Conservation (phyloP, 2,113 vertebrate genomes). For the Pagrus major region DNA sequence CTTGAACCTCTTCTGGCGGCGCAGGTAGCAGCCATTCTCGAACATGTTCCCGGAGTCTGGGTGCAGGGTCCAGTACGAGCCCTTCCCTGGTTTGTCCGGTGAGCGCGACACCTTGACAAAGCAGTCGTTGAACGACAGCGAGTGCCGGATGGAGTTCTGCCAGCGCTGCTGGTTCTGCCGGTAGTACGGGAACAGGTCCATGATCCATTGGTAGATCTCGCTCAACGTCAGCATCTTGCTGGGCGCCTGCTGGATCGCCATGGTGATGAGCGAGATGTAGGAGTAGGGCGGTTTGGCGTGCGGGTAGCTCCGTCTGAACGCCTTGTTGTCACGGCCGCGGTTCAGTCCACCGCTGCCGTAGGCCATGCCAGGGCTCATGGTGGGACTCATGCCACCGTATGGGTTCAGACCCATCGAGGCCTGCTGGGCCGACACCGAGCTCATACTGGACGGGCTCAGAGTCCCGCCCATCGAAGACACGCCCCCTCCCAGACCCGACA, state of each 20-base stretch:
- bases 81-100: slow-evolving; percentile 97
- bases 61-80: slow-evolving; percentile 98
- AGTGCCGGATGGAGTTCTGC: slow-evolving; percentile 99
- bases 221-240: slow-evolving; percentile 98
- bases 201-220: slow-evolving; percentile 99
- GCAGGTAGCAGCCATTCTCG: slow-evolving; percentile 98
- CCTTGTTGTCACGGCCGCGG: slow-evolving; percentile 90
- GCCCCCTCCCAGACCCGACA: slow-evolving; percentile 89
- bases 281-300: slow-evolving; percentile 98
- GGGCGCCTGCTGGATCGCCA: slow-evolving; percentile 98
- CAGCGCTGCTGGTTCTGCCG: slow-evolving; percentile 98
- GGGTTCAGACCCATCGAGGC: slow-evolving; percentile 91
- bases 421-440: slow-evolving; percentile 90
- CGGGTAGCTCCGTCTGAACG: slow-evolving; percentile 94
- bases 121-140: slow-evolving; percentile 98
- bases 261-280: slow-evolving; percentile 99
- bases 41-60: slow-evolving; percentile 99
- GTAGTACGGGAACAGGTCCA: slow-evolving; percentile 98
- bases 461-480: slow-evolving; percentile 90
- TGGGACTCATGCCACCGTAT: slow-evolving; percentile 92
- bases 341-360: slow-evolving; percentile 90
- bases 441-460: slow-evolving; percentile 90
- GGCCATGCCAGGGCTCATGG: slow-evolving; percentile 91
- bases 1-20: slow-evolving; percentile 98
- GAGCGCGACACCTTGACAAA: slow-evolving; percentile 98